Evolutionary conservation across 1,140 invertebrate genomes (phyloP), one percentile per base, ranked within the genome.

Genomic region (Scaptomyza hsui): DNA sequence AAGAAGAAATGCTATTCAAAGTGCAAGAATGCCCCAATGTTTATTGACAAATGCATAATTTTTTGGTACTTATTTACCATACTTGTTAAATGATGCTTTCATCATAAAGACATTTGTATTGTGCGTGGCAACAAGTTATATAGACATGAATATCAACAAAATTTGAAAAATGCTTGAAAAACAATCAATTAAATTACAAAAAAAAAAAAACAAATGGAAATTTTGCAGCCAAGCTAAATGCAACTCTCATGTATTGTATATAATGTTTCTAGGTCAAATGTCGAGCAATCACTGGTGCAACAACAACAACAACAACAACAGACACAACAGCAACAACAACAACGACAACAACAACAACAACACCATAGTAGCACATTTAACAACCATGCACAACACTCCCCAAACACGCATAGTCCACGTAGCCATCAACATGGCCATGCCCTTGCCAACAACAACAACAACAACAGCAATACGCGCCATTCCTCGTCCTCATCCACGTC

Each of bases 241-340:
- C 64, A 53, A 72, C 69, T 74, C 69, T 74, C 53, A 73, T 75
- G 67, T 72, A 77, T 83, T 81, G 67, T 77, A 69, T 75, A 91
- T 91, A 91, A 91, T 91, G 90, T 91, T 91, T 91, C 90, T 91
- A 91, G 90, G 90, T 91, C 85, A 73, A 90, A 89, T 91, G 78
- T 90, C 90, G 89, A 91, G 86, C 88, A 89, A 78, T 77, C 86
- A 81, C 74, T 90, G 86, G 75, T 86, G 78, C 82, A 88, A 89
- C 82, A 88, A 75, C 79, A 81, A 71, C 72, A 71, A 62, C 75
- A 79, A 73, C 68, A 72, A 68, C 79, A 78, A 72, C 81, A 86
- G 48, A 62, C 48, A 64, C 83, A 78, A 45, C 77, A 49, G 12
- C 75, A 62, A 73, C 73, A 64, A 62, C 70, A 62, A 61, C 65